A percentile compares a stretch with the other conserved stretches of the same genome.
phyloP scores from a whole-genome alignment of 2,113 vertebrate genomes.

The Aplodontia rufa region DNA sequence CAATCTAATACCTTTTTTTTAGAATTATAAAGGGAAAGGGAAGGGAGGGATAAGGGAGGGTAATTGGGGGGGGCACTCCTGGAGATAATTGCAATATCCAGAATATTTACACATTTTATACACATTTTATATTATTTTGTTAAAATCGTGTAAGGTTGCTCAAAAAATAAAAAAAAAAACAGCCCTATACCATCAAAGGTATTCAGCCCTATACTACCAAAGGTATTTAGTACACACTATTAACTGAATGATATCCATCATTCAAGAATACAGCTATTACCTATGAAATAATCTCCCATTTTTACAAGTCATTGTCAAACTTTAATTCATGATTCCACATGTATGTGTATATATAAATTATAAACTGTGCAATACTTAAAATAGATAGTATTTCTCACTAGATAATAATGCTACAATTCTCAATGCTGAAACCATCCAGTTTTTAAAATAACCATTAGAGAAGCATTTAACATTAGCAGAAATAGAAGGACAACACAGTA shows the following conservation, averaged over 20 bases:
- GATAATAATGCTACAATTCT: neutral
- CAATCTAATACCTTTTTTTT: no score
- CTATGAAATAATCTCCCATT: neutral
- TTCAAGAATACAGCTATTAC: neutral
- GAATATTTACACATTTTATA: no score
- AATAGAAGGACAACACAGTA: neutral
- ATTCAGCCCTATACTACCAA: neutral
- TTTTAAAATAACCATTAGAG: neutral
- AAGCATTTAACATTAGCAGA: neutral
- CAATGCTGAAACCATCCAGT: neutral
- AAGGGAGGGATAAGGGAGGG: no score
- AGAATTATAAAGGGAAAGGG: no score
- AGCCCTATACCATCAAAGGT: neutral
- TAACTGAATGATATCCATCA: constrained; percentile 19
- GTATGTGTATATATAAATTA: neutral
- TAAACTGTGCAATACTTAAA: neutral
- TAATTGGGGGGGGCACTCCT: no score
- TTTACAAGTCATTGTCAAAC: neutral
- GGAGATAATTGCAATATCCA: no score
- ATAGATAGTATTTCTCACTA: neutral
- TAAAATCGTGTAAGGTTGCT: no score
- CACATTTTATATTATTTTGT: no score
- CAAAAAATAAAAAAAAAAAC: no score
- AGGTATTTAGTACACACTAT: neutral
- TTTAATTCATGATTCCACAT: neutral